These are phyloP conservation scores for Trimorus sp. DNA, from an alignment of 2,888 invertebrate genomes.

Conservation along the genomic window DNA sequence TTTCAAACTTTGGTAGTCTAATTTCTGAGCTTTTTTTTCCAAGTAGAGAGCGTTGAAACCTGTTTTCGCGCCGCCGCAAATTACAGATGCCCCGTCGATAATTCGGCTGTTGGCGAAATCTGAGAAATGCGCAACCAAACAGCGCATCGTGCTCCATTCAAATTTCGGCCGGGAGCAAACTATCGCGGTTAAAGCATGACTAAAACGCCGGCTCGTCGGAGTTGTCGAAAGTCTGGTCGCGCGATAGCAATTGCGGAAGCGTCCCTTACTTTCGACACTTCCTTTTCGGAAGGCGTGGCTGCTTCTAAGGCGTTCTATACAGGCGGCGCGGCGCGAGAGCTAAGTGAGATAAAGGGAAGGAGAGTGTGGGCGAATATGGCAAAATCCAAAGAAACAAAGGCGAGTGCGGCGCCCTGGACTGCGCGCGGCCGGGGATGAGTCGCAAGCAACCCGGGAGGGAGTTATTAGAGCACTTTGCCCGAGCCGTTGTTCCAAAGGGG, in stretches of 20 bases:
- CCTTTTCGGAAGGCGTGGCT: conserved; percentile 66
- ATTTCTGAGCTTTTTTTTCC: too few relatives aligned
- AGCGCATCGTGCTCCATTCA: conserved; percentile 5
- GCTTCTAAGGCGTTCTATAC: conserved; percentile 58
- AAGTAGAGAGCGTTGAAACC: too few relatives aligned
- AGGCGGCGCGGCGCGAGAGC: conserved; percentile 59
- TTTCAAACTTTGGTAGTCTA: too few relatives aligned
- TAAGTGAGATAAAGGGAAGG: conserved; percentile 70
- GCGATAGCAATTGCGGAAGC: conserved; percentile 62
- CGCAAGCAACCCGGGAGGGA: conserved; percentile 70
- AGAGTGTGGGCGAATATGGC: conserved; percentile 69
- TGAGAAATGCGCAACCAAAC: too few relatives aligned
- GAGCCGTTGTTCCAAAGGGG: conserved; percentile 69
- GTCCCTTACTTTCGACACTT: conserved; percentile 66
- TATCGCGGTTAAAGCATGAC: conserved; percentile 35
- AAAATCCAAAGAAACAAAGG: conserved; percentile 72
- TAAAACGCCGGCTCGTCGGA: conserved; percentile 38
- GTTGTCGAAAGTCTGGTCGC: conserved; percentile 53
- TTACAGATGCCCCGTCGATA: too few relatives aligned
- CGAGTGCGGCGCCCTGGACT: conserved; percentile 54
- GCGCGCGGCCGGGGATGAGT: conserved; percentile 62
- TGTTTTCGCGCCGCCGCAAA: too few relatives aligned
- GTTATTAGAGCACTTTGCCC: conserved; percentile 77
- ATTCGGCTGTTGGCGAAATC: too few relatives aligned
- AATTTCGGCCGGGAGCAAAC: conserved; percentile 21